These are phyloP conservation scores for Nothobranchius kuhntae DNA, from an alignment of 2,113 vertebrate genomes.

Conservation along the genomic window DNA sequence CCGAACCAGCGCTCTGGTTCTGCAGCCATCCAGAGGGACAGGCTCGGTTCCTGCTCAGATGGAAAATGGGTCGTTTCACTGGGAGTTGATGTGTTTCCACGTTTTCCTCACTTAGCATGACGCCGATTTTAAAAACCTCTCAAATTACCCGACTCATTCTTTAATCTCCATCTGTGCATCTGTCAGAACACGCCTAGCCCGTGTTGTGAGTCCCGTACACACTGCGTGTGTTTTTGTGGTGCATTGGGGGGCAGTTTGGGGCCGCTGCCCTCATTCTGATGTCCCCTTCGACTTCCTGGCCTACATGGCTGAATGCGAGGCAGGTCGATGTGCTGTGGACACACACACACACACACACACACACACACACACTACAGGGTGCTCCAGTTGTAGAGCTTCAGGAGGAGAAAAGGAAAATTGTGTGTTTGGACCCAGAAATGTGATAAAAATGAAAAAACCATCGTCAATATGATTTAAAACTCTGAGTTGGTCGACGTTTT, in stretches of 20 bases:
- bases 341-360: conserved; percentile 23
- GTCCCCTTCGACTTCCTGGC: conserved; percentile 68
- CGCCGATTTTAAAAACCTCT: conserved; percentile 2
- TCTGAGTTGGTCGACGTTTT: too few relatives aligned
- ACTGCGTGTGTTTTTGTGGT: conserved; percentile 15
- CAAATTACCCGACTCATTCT: conserved; percentile 26
- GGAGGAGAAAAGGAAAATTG: conserved; percentile 34
- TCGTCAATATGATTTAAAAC: too few relatives aligned
- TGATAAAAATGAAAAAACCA: conserved; percentile 25
- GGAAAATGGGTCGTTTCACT: too few relatives aligned
- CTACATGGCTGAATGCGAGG: conserved; percentile 65
- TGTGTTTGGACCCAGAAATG: conserved; percentile 21
- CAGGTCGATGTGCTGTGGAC: conserved; percentile 68
- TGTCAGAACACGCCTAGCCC: conserved; percentile 44
- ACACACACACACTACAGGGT: conserved; percentile 33
- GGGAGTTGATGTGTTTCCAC: too few relatives aligned
- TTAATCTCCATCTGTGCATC: conserved; percentile 57
- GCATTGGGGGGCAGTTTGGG: conserved; percentile 59
- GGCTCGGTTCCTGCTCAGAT: too few relatives aligned
- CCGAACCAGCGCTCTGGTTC: too few relatives aligned
- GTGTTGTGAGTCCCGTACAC: conserved; percentile 45
- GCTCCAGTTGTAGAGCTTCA: background rate
- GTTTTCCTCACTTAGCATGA: background rate
- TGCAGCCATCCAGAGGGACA: too few relatives aligned
- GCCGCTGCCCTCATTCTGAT: conserved; percentile 69